phyloP scores from a whole-genome alignment of 2,797 vertebrate species.

The Hemibagrus guttatus region DNA sequence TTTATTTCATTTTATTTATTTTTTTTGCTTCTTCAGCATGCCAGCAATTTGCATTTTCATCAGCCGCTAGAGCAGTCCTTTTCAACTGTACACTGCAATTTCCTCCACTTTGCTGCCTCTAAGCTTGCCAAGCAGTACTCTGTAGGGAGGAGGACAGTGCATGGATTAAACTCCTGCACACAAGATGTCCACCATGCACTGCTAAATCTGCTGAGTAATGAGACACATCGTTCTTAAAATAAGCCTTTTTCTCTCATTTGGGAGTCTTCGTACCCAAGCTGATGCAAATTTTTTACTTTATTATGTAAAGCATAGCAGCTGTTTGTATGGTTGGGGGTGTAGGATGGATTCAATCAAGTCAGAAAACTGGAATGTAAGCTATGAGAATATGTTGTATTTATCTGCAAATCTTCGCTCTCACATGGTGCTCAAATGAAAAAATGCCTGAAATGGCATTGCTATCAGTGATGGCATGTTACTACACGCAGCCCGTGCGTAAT shows the following conservation, averaged over 20 bases:
- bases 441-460: neutral
- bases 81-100: conserved; percentile 10
- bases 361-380: neutral
- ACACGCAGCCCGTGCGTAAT: neutral
- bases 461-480: neutral
- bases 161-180: conserved; percentile 30
- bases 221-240: conserved; percentile 24
- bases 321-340: neutral
- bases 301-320: neutral
- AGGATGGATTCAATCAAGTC: neutral
- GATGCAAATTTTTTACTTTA: neutral
- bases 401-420: neutral
- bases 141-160: neutral
- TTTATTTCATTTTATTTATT: neutral
- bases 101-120: neutral
- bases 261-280: conserved; percentile 6
- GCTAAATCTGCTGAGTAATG: conserved; percentile 41
- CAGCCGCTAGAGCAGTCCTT: neutral
- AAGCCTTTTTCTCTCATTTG: neutral
- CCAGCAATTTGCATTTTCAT: conserved; percentile 29
- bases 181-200: conserved; percentile 24
- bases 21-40: conserved; percentile 28
- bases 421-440: neutral
- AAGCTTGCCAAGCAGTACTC: conserved; percentile 16
- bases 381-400: neutral